Percentiles rank a stretch among this genome's conserved stretches.
Evolutionary conservation across 2,797 vertebrate genomes (phyloP).

Genomic region (Garrulus glandarius): DNA sequence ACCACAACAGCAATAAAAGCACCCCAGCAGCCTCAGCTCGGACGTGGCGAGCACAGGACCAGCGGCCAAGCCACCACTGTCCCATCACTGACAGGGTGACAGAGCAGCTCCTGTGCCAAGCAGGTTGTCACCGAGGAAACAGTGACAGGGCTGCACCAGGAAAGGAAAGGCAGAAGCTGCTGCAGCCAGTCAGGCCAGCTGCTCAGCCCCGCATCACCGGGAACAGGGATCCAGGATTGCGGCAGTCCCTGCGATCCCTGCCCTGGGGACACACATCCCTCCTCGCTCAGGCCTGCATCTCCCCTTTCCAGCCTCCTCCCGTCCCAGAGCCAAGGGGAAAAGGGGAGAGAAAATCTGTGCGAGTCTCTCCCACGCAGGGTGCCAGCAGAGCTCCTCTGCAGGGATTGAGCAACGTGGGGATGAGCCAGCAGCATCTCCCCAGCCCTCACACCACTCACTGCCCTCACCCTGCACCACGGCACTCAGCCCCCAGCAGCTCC

Average conservation of each 20-base stretch:
- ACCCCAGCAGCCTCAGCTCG: fast-evolving
- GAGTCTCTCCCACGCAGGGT: not conserved
- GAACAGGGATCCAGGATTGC: not conserved
- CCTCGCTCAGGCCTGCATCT: not conserved
- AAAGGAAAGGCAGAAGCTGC: not conserved
- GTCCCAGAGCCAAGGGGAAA: not conserved
- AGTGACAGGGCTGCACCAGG: not conserved
- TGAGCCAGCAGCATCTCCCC: not conserved
- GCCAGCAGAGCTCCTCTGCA: not conserved
- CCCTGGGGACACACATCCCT: not conserved
- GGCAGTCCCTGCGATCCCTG: not conserved
- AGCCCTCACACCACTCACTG: not conserved
- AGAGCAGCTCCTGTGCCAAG: not conserved
- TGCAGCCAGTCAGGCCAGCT: not conserved
- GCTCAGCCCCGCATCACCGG: fast-evolving
- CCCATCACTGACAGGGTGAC: fast-evolving
- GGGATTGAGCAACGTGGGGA: not conserved
- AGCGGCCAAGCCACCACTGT: fast-evolving
- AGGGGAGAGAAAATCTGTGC: not conserved
- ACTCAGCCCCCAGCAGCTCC: not conserved
- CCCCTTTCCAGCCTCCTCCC: not conserved
- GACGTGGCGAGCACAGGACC: not conserved
- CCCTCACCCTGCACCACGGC: not conserved
- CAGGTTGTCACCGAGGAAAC: not conserved
- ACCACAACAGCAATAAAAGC: not conserved